Percentiles rank a stretch among this genome's conserved stretches.
phyloP scores from a whole-genome alignment of 53 echinoderm and acorn worm species.

The Patiria pectinifera region DNA sequence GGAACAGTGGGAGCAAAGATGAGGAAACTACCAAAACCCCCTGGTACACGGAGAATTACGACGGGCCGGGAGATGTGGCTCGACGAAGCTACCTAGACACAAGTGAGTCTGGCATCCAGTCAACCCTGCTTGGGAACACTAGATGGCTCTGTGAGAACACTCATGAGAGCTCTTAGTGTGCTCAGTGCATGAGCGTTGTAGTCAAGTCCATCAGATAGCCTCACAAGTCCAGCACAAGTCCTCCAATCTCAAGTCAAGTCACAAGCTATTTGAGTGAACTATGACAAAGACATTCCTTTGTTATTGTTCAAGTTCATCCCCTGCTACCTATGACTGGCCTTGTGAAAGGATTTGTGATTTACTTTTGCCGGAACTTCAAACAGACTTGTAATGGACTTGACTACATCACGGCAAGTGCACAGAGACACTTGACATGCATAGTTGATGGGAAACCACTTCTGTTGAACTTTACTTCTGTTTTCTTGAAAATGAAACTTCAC shows the following conservation, averaged over 20 bases:
- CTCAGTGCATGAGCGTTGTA: too few species aligned
- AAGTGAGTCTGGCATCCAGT: slow-evolving; percentile 6
- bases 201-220: too few species aligned
- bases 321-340: neutral
- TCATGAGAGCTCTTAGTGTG: too few species aligned
- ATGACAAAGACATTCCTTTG: neutral
- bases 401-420: too few species aligned
- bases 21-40: neutral
- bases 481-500: too few species aligned
- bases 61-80: neutral
- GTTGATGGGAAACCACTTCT: too few species aligned
- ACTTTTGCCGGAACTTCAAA: neutral
- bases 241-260: neutral
- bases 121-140: neutral
- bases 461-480: too few species aligned
- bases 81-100: neutral
- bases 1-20: slow-evolving; percentile 12
- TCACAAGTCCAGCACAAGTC: neutral
- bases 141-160: too few species aligned
- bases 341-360: neutral
- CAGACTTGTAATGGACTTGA: too few species aligned
- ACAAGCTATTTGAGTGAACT: neutral
- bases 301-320: neutral
- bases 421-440: too few species aligned
- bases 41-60: neutral